These are phyloP conservation scores for Ophioderma brevispina DNA, from an alignment of 35 echinoderm and acorn worm genomes.

Conservation along the genomic window DNA sequence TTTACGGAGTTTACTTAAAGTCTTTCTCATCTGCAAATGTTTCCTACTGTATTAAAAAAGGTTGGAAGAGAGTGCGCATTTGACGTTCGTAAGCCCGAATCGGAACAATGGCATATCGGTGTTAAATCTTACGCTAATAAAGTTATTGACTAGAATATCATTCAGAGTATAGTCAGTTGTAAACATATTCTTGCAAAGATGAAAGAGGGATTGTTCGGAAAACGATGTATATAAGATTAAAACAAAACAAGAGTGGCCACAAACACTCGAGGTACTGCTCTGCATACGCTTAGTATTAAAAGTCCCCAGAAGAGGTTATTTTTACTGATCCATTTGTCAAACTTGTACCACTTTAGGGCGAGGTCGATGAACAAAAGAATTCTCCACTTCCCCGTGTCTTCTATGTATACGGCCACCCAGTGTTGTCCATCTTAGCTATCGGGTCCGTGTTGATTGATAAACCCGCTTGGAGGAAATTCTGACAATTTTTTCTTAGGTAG, in stretches of 20 bases:
- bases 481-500: neutral
- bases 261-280: constrained; percentile 16
- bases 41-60: no score
- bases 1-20: no score
- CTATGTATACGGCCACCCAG: constrained; percentile 50
- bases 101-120: neutral
- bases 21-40: no score
- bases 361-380: constrained; percentile 39
- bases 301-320: constrained; percentile 11
- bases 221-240: constrained; percentile 32
- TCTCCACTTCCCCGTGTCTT: neutral
- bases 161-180: neutral
- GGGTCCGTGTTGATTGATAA: neutral
- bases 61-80: neutral
- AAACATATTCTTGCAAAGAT: constrained; percentile 3
- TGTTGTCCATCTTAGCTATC: constrained; percentile 10
- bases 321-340: neutral
- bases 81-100: neutral
- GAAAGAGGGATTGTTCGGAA: neutral
- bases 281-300: constrained; percentile 25
- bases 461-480: neutral
- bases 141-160: constrained; percentile 3
- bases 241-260: constrained; percentile 53
- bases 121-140: neutral
- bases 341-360: neutral